These are phyloP conservation scores for Conus canariensis DNA, from an alignment of 2,888 invertebrate genomes.

Conservation along the genomic window DNA sequence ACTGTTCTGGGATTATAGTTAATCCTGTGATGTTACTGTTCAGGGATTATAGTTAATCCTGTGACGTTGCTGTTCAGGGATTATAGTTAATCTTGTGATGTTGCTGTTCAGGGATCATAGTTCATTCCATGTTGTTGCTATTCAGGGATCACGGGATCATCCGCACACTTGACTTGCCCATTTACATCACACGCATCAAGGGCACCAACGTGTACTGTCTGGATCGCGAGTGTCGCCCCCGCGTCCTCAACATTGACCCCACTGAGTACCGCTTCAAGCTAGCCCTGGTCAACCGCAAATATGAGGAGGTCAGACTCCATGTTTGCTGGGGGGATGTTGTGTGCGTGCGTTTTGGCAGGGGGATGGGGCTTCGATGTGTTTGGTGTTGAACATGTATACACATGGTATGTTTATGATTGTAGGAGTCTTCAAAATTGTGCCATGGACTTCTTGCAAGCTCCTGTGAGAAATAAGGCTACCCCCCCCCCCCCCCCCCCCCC, in stretches of 20 bases:
- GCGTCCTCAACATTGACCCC: conserved; percentile 95
- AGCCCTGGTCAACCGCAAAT: conserved; percentile 92
- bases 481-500: too few species aligned
- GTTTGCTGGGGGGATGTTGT: neutral
- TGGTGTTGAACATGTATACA: too few species aligned
- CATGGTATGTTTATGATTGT: neutral
- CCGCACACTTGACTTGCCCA: conserved; percentile 96
- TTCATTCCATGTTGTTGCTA: neutral
- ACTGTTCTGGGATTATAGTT: too few species aligned
- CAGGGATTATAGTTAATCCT: too few species aligned
- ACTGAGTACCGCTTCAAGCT: conserved; percentile 99
- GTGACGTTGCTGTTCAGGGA: too few species aligned
- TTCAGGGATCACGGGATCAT: conserved; percentile 97
- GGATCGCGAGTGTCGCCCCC: conserved; percentile 94
- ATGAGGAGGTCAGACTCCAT: conserved; percentile 75
- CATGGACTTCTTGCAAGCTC: too few species aligned
- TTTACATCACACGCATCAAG: conserved; percentile 95
- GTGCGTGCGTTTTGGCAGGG: neutral
- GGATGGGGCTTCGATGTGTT: neutral
- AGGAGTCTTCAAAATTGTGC: neutral
- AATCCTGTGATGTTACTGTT: too few species aligned
- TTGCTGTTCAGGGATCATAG: too few species aligned
- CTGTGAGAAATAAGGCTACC: too few species aligned
- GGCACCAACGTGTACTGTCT: conserved; percentile 93
- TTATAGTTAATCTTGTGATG: too few species aligned